Percentiles rank a stretch among this genome's conserved stretches.
phyloP scores from a whole-genome alignment of 2,888 invertebrate species.

The Poecilobothrus nobilitatus region DNA sequence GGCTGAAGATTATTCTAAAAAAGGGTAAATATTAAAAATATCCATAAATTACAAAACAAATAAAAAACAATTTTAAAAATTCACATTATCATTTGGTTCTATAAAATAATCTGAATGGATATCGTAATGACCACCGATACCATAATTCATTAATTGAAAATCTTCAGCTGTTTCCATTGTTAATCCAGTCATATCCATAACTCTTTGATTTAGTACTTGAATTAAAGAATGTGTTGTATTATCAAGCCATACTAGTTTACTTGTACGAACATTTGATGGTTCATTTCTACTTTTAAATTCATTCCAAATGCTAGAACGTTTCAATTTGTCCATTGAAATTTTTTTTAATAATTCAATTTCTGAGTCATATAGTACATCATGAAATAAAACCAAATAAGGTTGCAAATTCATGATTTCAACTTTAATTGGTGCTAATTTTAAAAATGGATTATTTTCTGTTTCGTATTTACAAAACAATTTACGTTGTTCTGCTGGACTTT shows the following conservation, averaged over 20 bases:
- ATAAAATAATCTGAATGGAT: conserved; percentile 36
- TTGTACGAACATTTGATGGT: conserved; percentile 30
- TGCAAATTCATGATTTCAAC: conserved; percentile 33
- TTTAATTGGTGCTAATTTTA: conserved; percentile 35
- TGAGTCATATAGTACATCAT: conserved; percentile 32
- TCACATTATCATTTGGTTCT: conserved; percentile 16
- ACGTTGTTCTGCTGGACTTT: conserved; percentile 45
- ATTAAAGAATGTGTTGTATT: conserved; percentile 26
- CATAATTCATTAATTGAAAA: conserved; percentile 39
- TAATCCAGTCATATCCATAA: conserved; percentile 36
- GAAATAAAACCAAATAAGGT: conserved; percentile 36
- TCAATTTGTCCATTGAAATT: conserved; percentile 28
- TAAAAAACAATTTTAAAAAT: no score
- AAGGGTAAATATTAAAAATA: no score
- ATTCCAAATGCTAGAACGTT: conserved; percentile 32
- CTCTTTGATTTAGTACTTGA: conserved; percentile 28
- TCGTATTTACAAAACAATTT: conserved; percentile 13
- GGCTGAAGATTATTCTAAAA: neutral
- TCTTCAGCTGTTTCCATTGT: conserved; percentile 30
- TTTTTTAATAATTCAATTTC: conserved; percentile 31
- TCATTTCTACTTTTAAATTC: conserved; percentile 13
- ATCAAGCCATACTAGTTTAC: conserved; percentile 35
- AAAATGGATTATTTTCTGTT: conserved; percentile 24
- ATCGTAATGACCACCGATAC: conserved; percentile 36
- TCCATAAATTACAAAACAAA: no score